Percentiles rank a stretch among this genome's conserved stretches.
phyloP scores from a whole-genome alignment of 2,888 invertebrate species.

The Alitta virens region DNA sequence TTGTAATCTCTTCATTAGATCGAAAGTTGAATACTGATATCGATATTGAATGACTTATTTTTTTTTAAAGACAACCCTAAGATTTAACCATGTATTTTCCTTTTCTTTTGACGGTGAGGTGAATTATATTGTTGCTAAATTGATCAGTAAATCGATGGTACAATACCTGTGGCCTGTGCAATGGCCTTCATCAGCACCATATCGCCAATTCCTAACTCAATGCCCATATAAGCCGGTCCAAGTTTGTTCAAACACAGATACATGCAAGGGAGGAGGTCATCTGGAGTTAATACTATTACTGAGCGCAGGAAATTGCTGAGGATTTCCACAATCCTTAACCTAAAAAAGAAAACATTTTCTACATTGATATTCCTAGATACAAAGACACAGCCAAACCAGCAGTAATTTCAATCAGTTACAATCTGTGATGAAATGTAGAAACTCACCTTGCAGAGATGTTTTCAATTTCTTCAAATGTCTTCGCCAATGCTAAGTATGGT shows the following conservation, averaged over 20 bases:
- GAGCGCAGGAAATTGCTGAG: conserved; percentile 89
- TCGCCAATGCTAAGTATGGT: conserved; percentile 88
- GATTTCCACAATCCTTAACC: conserved; percentile 88
- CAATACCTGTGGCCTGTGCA: conserved; percentile 61
- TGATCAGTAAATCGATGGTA: too few species aligned
- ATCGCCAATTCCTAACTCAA: conserved; percentile 88
- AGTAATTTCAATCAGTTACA: too few species aligned
- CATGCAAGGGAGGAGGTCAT: conserved; percentile 85
- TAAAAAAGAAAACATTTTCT: conserved; percentile 59
- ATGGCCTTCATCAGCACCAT: conserved; percentile 91
- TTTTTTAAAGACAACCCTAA: too few species aligned
- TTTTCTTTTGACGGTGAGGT: too few species aligned
- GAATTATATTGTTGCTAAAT: too few species aligned
- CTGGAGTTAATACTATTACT: conserved; percentile 81
- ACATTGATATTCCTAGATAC: not conserved
- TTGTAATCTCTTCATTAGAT: not conserved
- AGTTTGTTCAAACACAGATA: conserved; percentile 94
- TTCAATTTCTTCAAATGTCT: conserved; percentile 88
- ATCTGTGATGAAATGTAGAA: not conserved
- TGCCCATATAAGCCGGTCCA: conserved; percentile 92
- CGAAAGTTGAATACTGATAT: too few species aligned
- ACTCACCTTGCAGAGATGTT: conserved; percentile 55
- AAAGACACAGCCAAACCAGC: too few species aligned
- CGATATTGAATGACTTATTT: not conserved
- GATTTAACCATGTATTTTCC: too few species aligned